Evolutionary conservation across 2,797 vertebrate species (phyloP).

Genomic region (Tadarida brasiliensis): DNA sequence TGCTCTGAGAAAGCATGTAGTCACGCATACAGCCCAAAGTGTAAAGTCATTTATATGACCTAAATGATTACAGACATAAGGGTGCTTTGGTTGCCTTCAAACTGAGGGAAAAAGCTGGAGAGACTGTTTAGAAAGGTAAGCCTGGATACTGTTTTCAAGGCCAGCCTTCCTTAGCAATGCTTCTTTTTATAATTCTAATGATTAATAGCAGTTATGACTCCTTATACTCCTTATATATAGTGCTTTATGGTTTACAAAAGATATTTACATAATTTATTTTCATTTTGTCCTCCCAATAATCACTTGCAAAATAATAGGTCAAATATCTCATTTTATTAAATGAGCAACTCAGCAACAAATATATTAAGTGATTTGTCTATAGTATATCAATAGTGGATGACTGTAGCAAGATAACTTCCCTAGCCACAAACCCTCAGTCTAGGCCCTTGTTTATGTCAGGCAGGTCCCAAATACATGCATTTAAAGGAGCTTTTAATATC

Average conservation of each 20-base stretch:
- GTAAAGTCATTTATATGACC: not conserved
- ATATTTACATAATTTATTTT: conserved; percentile 21
- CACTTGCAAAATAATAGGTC: conserved; percentile 51
- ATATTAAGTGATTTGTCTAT: not conserved
- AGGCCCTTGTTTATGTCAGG: not conserved
- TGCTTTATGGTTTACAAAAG: not conserved
- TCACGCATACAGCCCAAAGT: not conserved
- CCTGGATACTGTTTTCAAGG: not conserved
- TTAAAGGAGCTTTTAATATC: conserved; percentile 9
- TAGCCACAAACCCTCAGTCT: not conserved
- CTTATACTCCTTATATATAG: not conserved
- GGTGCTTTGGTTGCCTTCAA: not conserved
- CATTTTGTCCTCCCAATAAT: conserved; percentile 10
- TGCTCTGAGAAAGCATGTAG: not conserved
- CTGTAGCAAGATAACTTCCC: not conserved
- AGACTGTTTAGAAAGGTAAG: not conserved
- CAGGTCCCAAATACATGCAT: not conserved
- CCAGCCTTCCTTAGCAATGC: not conserved
- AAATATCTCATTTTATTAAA: conserved; percentile 49
- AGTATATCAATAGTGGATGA: not conserved
- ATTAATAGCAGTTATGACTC: not conserved
- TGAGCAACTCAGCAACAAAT: not conserved
- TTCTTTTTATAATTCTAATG: not conserved
- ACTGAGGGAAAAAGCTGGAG: not conserved
- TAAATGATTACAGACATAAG: not conserved